Base-by-base conservation (phyloP, 37 sponge, comb jelly and placozoan genomes). In the Lycopodina hypogea region DNA sequence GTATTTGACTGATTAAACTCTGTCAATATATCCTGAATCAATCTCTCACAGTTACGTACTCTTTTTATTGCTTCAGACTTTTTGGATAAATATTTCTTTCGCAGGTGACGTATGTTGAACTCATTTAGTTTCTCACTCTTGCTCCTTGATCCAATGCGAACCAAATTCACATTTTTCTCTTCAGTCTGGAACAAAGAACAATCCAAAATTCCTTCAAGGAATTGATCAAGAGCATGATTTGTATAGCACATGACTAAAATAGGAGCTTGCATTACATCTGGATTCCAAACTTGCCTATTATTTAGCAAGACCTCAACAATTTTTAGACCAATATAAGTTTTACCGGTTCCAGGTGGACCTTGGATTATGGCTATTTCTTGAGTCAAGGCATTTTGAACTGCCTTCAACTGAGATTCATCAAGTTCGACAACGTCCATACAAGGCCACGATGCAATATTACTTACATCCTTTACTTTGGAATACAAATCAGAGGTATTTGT, bases 341-440 rank as follows among this genome's bases (percentile, higher is more conserved):
- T 97, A 7, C 97, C 97, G 28, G 95, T 97, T 36, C 97, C 97
- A 33, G 97, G 97, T 39, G 97, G 97, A 21, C 97, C 97, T 78
- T 97, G 97, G 23, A 97, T 94, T 3, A 97, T 82, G 26, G 93
- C 84, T 28, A 95, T 50, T 36, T 92, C 90, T 65, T 90, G 81
- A 21, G 93, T 92, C 37, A 95, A 56, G 23, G 89, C 86, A 56
- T 77, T 70, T 56, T 78, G 78, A 21, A 95, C 66, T 36, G 96
- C 96, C 65, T 83, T 50, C 42, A 86, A 30, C 68, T 95, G 93
- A 53, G 90, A 92, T 34, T 34, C 11, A 60, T 93, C 90, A 52
- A 93, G 76, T 42, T 83, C 81, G 24, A 68, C 59, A 0, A 75
- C 51, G 24, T 40, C 64, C 1, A 36, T 65, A 22, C 28, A 38